These are phyloP conservation scores for Drosophila leontia DNA, from an alignment of 1,140 invertebrate genomes.

Conservation along the genomic window DNA sequence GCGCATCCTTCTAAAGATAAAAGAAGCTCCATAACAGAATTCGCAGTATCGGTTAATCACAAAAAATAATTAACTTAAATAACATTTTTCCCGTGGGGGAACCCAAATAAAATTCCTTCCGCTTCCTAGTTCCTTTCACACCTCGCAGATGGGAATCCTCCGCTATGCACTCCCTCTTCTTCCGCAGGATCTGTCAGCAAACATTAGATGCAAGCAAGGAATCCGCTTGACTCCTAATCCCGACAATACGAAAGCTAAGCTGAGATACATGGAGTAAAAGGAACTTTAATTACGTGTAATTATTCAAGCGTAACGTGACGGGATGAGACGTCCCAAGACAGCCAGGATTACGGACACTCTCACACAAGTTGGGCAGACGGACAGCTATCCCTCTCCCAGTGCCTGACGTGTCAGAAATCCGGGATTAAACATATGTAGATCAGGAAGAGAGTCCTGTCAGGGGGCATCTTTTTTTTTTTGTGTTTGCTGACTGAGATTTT, in stretches of 20 bases:
- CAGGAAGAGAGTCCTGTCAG: constrained; percentile 31
- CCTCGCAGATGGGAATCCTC: constrained; percentile 15
- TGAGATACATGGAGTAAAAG: constrained; percentile 34
- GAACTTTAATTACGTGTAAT: constrained; percentile 81
- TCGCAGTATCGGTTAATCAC: background rate
- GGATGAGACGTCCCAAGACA: constrained; percentile 39
- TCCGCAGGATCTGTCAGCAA: constrained; percentile 47
- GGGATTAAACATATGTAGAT: constrained; percentile 83
- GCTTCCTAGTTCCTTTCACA: constrained; percentile 8
- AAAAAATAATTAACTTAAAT: background rate
- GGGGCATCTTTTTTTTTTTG: constrained; percentile 44
- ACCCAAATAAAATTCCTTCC: constrained; percentile 1
- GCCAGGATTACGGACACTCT: constrained; percentile 49
- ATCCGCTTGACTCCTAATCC: constrained; percentile 69
- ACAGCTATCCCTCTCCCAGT: constrained; percentile 37
- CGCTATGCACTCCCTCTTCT: background rate
- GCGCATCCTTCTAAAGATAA: background rate
- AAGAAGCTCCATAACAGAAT: background rate
- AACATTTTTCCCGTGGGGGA: background rate
- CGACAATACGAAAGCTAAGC: constrained; percentile 68
- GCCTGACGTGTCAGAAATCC: constrained; percentile 76
- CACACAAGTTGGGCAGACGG: constrained; percentile 20
- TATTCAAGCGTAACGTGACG: constrained; percentile 76
- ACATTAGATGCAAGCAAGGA: constrained; percentile 37
- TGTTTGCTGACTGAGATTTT: constrained; percentile 43